Evolutionary conservation across 2,888 invertebrate genomes (phyloP).

Genomic region (Drosophila neonasuta): DNA sequence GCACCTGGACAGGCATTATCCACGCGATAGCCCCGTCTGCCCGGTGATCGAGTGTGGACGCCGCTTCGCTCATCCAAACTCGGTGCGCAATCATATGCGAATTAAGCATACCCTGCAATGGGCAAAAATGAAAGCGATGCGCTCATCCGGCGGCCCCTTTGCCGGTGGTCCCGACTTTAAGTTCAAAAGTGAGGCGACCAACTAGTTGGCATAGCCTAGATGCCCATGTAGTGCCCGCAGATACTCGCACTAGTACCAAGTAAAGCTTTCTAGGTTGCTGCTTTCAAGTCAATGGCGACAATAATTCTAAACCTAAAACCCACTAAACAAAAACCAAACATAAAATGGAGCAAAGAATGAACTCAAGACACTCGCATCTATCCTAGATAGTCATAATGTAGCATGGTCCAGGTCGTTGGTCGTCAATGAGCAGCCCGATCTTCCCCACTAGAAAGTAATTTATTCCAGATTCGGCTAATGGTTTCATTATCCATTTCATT

Average conservation of each 20-base stretch:
- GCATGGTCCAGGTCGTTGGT: constrained; percentile 11
- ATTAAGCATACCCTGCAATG: constrained; percentile 91
- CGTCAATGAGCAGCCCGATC: constrained; percentile 13
- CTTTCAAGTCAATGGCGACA: constrained; percentile 70
- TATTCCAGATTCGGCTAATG: not conserved
- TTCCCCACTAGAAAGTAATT: not conserved
- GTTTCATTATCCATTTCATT: constrained; percentile 7
- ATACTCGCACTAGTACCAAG: constrained; percentile 50
- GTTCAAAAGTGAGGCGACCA: constrained; percentile 79
- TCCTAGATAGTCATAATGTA: constrained; percentile 62
- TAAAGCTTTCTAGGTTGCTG: constrained; percentile 74
- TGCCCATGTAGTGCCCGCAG: constrained; percentile 30
- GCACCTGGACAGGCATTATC: constrained; percentile 92
- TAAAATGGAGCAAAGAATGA: not conserved
- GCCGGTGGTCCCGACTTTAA: constrained; percentile 82
- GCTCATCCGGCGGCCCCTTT: constrained; percentile 82
- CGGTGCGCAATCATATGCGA: constrained; percentile 93
- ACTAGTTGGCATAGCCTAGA: constrained; percentile 57
- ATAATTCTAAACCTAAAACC: constrained; percentile 61
- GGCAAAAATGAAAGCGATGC: constrained; percentile 90
- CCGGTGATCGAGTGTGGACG: constrained; percentile 90
- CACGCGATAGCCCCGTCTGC: constrained; percentile 91
- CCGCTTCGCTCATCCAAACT: constrained; percentile 91
- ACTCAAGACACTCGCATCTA: constrained; percentile 68
- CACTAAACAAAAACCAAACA: constrained; percentile 4